Conservation (phyloP, 2,113 vertebrate species). For the Dryoscopus gambensis region DNA sequence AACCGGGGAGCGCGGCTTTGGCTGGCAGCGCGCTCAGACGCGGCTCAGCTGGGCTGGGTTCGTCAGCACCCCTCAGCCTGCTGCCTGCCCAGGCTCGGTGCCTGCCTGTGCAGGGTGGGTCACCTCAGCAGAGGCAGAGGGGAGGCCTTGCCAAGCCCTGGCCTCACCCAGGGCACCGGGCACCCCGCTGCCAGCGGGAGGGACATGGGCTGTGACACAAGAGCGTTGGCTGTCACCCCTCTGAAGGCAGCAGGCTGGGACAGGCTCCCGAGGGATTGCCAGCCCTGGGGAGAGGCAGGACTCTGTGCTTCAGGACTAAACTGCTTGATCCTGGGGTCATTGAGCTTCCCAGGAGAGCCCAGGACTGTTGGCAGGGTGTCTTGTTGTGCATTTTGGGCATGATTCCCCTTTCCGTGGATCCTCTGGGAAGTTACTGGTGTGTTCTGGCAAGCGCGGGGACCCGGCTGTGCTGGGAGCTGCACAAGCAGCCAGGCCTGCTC, state of each 20-base stretch:
- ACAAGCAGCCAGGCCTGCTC: background rate
- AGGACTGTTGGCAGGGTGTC: background rate
- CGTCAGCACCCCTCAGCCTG: background rate
- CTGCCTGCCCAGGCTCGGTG: accelerated
- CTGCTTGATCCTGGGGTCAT: accelerated
- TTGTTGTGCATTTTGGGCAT: background rate
- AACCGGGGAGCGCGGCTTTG: background rate
- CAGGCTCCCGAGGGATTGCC: background rate
- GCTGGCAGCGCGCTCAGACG: background rate
- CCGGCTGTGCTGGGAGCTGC: background rate
- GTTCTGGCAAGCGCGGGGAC: background rate
- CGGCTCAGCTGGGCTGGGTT: background rate
- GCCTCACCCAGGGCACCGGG: background rate
- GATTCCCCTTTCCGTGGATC: background rate
- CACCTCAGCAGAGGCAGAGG: background rate
- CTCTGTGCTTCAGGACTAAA: background rate
- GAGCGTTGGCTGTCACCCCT: background rate
- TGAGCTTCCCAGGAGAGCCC: background rate
- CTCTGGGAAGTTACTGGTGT: background rate
- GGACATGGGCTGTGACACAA: background rate
- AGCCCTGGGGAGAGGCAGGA: background rate
- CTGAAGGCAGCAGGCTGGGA: background rate
- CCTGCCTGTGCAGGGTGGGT: background rate
- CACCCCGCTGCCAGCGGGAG: accelerated
- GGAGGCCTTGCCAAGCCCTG: background rate